Evolutionary conservation across 1,140 invertebrate species (phyloP).

Genomic region (Cepaea nemoralis): DNA sequence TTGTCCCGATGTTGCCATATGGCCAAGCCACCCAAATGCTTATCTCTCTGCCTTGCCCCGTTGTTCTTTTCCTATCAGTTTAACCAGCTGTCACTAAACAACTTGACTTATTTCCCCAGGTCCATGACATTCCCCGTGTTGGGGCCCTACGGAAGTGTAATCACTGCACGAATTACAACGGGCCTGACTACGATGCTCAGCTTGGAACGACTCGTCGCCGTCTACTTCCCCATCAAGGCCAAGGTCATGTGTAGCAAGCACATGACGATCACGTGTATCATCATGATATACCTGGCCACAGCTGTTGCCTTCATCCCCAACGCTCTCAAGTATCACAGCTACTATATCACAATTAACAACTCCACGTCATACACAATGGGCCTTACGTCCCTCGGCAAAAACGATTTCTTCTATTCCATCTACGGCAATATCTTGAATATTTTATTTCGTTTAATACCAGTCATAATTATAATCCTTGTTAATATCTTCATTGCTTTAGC

Average conservation of each 20-base stretch:
- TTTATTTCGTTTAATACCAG: constrained; percentile 59
- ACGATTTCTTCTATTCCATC: constrained; percentile 52
- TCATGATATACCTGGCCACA: constrained; percentile 57
- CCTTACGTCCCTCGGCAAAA: constrained; percentile 49
- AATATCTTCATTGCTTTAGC: constrained; percentile 55
- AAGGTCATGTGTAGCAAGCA: constrained; percentile 55
- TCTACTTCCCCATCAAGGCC: constrained; percentile 62
- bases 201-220: constrained; percentile 62
- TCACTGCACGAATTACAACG: constrained; percentile 61
- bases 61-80: too few species aligned
- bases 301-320: constrained; percentile 57
- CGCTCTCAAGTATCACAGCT: constrained; percentile 56
- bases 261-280: constrained; percentile 51
- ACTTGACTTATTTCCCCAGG: constrained; percentile 33
- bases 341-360: constrained; percentile 34
- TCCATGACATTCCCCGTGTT: constrained; percentile 55
- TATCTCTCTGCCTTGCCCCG: too few species aligned
- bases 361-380: constrained; percentile 41
- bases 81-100: too few species aligned
- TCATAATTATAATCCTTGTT: constrained; percentile 52
- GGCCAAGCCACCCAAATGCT: too few species aligned
- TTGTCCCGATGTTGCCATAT: too few species aligned
- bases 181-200: constrained; percentile 58
- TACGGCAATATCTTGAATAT: constrained; percentile 59
- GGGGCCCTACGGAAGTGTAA: constrained; percentile 61